phyloP scores from a whole-genome alignment of 1,140 invertebrate genomes.

The Habropoda laboriosa region DNA sequence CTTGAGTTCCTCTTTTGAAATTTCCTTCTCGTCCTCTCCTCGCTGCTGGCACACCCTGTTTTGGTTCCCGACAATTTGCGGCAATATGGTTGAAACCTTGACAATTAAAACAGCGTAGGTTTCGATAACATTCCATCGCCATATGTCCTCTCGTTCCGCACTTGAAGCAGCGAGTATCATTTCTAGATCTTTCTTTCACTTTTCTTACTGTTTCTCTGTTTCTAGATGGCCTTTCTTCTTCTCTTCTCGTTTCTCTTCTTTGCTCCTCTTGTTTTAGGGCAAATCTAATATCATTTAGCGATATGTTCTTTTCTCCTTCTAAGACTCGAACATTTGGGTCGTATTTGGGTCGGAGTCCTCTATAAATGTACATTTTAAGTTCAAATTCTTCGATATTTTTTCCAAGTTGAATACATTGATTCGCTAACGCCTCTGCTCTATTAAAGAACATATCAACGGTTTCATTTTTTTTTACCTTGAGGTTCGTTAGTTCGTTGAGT shows the following conservation, averaged over 20 bases:
- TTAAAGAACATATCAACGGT: no score
- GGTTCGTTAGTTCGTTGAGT: not conserved
- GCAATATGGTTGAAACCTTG: not conserved
- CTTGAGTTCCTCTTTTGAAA: not conserved
- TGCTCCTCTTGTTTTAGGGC: constrained; percentile 26
- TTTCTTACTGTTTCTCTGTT: constrained; percentile 1
- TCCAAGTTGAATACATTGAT: no score
- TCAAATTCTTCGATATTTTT: no score
- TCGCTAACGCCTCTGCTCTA: no score
- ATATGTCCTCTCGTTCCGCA: constrained; percentile 1
- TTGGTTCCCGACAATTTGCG: not conserved
- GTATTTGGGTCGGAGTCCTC: not conserved
- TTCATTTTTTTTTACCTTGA: constrained; percentile 14
- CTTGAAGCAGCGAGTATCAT: not conserved
- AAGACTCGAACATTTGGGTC: constrained; percentile 29
- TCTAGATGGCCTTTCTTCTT: no score
- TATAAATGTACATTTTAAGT: not conserved
- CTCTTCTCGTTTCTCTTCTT: not conserved
- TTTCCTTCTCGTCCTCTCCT: not conserved
- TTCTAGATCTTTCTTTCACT: constrained; percentile 6
- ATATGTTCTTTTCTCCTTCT: not conserved
- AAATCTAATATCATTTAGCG: constrained; percentile 21
- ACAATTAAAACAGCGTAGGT: not conserved
- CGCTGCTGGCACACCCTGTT: not conserved
- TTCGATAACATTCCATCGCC: not conserved